These are phyloP conservation scores for Cheilosia vernalis DNA, from an alignment of 2,888 invertebrate species.

Conservation along the genomic window DNA sequence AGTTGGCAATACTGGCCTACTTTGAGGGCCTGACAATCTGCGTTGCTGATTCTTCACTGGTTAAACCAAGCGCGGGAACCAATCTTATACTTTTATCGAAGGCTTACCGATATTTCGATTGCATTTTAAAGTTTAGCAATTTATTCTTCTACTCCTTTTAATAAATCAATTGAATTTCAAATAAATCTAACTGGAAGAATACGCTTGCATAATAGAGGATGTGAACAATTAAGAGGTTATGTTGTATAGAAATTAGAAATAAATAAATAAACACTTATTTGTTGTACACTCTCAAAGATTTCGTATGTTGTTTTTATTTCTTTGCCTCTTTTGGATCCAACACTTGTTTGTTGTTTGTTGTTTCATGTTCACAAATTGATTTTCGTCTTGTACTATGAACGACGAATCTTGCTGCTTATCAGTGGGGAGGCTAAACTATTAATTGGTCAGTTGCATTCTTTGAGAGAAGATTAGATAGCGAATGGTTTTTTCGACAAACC, in stretches of 20 bases:
- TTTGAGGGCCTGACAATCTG: constrained; percentile 34
- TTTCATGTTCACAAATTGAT: constrained; percentile 1
- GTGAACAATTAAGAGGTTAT: constrained; percentile 58
- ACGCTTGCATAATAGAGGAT: constrained; percentile 54
- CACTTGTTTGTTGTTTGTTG: constrained; percentile 10
- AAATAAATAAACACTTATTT: constrained; percentile 66
- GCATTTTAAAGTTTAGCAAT: constrained; percentile 67
- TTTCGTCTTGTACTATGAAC: constrained; percentile 32
- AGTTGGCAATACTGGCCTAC: constrained; percentile 75
- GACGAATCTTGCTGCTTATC: constrained; percentile 29
- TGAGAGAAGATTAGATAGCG: constrained; percentile 37
- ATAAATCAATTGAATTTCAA: constrained; percentile 61
- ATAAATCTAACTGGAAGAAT: constrained; percentile 43
- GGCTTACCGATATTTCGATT: constrained; percentile 57
- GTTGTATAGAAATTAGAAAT: constrained; percentile 61
- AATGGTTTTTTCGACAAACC: neutral
- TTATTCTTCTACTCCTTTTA: constrained; percentile 49
- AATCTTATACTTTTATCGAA: constrained; percentile 35
- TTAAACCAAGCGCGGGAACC: constrained; percentile 32
- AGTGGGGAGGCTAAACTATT: constrained; percentile 14
- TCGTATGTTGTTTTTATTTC: constrained; percentile 39
- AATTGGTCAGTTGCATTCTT: constrained; percentile 40
- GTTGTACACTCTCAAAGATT: constrained; percentile 61
- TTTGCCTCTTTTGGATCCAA: constrained; percentile 3
- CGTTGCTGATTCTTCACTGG: constrained; percentile 14